A percentile compares a stretch with the other conserved stretches of the same genome.
Evolutionary conservation across 2,888 invertebrate species (phyloP).

Genomic region (Cheilosia urbana): DNA sequence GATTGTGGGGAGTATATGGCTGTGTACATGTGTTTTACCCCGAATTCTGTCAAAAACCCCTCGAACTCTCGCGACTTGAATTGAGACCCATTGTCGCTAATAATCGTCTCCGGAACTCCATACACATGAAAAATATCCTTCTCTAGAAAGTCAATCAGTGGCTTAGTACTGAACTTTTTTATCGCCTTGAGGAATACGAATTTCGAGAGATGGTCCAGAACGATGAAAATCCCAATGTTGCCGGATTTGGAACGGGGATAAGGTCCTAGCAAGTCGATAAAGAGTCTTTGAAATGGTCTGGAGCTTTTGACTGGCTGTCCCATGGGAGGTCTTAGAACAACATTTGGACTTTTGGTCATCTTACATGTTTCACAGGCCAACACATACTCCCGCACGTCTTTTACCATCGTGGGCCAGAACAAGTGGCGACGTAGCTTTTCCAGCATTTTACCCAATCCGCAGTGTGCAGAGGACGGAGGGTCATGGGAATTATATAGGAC

Average conservation of each 20-base stretch:
- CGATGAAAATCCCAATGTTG: slow-evolving; percentile 27
- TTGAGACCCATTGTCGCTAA: slow-evolving; percentile 63
- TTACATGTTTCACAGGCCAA: slow-evolving; percentile 34
- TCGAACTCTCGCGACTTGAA: slow-evolving; percentile 53
- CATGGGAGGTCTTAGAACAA: slow-evolving; percentile 45
- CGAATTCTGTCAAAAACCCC: slow-evolving; percentile 44
- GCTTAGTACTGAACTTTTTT: slow-evolving; percentile 32
- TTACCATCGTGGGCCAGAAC: background rate
- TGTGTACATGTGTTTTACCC: slow-evolving; percentile 37
- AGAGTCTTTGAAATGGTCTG: slow-evolving; percentile 48
- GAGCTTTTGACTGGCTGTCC: slow-evolving; percentile 25
- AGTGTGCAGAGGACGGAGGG: background rate
- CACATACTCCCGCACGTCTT: background rate
- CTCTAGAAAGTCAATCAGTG: slow-evolving; percentile 38
- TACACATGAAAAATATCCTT: slow-evolving; percentile 47
- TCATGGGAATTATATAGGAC: background rate
- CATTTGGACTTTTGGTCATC: slow-evolving; percentile 37
- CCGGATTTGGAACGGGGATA: slow-evolving; percentile 42
- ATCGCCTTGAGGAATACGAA: slow-evolving; percentile 48
- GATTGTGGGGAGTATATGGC: slow-evolving; percentile 60
- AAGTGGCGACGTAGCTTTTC: background rate
- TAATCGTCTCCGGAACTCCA: slow-evolving; percentile 56
- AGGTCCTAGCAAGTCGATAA: slow-evolving; percentile 40
- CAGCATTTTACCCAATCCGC: background rate
- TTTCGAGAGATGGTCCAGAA: slow-evolving; percentile 48